Base-by-base conservation (phyloP, 2,888 invertebrate genomes). In the Eustalomyia histrio region DNA sequence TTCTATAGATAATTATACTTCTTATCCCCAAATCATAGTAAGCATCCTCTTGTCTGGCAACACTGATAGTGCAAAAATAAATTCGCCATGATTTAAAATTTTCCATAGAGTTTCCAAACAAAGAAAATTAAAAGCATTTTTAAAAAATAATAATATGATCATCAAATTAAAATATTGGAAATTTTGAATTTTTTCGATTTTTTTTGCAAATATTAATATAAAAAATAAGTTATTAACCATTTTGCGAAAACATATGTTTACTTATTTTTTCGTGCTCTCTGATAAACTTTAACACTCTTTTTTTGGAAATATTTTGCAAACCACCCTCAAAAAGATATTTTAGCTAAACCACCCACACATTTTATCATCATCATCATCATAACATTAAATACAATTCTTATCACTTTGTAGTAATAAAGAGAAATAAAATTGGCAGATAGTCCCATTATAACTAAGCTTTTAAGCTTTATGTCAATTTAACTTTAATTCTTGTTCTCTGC, bases 221-320 rank as follows among this genome's bases (percentile, higher is more conserved):
- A 68, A n/a, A n/a, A n/a, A n/a, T n/a, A n/a, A n/a, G n/a, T n/a
- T n/a, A n/a, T n/a, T n/a, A n/a, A n/a, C n/a, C n/a, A 43, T 29
- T 69, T 79, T 71, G 14, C 50, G 53, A 43, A 65, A 80, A 73
- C 80, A 80, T 80, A 80, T 80, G 80, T 80, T 80, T 76, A 60
- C 69, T 29, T 61, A 57, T 16, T 52, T 50, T 14, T 52, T 47
- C 65, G 60, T 52, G 0, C 71, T 16, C 33, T 58, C 35, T 39
- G 16, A 17, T 39, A 10, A 8, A 21, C n/a, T n/a, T n/a, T n/a
- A 2, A n/a, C 9, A 17, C n/a, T 29, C 33, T 35, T 10, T 35
- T 12, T 5, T 43, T 18, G n/a, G n/a, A 39, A 35, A 35, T 35
- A 35, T 63, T 72, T 43, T 60, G n/a, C 43, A 47, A 47, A 47